phyloP scores from a whole-genome alignment of 2,113 vertebrate genomes.

The Myotis brandtii region DNA sequence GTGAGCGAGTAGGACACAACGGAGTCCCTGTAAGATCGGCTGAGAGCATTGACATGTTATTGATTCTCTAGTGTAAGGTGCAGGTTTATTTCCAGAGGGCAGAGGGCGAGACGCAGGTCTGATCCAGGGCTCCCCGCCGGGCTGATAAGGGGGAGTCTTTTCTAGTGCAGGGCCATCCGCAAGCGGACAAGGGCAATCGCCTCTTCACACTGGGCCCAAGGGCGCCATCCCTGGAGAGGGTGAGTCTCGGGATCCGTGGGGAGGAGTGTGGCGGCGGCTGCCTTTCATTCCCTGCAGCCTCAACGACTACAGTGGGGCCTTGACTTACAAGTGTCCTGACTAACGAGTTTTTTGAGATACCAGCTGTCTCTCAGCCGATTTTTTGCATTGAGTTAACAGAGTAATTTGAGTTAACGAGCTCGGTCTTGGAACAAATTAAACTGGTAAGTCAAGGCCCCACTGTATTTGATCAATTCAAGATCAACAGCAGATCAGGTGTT shows the following conservation, averaged over 20 bases:
- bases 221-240: neutral
- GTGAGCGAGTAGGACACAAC: neutral
- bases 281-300: neutral
- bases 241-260: neutral
- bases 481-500: neutral
- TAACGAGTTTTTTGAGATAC: too few species aligned
- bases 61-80: conserved; percentile 32
- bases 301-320: neutral
- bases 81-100: conserved; percentile 72
- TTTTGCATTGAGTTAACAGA: too few species aligned
- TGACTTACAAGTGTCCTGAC: too few species aligned
- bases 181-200: conserved; percentile 37
- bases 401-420: too few species aligned
- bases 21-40: neutral
- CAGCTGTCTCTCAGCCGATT: too few species aligned
- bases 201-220: neutral
- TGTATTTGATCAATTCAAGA: neutral
- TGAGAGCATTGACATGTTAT: conserved; percentile 33
- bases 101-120: conserved; percentile 24
- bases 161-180: conserved; percentile 23
- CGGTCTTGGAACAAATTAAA: too few species aligned
- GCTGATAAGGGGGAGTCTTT: conserved; percentile 47
- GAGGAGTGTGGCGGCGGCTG: neutral
- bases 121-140: neutral
- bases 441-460: too few species aligned